Evolutionary conservation across 2,797 vertebrate species (phyloP).

Genomic region (Cryptoblepharus egeriae): DNA sequence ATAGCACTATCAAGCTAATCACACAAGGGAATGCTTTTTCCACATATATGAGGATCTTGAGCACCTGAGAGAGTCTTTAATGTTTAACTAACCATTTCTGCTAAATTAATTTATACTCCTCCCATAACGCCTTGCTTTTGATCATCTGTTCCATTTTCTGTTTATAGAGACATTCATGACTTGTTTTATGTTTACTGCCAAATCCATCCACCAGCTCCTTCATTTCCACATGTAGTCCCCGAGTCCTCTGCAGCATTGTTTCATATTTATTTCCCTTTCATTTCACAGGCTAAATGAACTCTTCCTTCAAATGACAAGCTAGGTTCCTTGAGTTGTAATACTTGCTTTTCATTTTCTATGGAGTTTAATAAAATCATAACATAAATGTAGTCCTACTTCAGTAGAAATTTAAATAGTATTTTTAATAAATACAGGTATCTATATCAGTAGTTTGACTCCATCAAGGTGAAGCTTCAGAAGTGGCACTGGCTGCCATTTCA

Average conservation of each 20-base stretch:
- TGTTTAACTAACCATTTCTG: constrained; percentile 14
- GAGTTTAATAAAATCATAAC: not conserved
- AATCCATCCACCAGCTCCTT: constrained; percentile 3
- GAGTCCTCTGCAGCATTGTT: not conserved
- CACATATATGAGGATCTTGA: not conserved
- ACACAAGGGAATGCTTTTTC: not conserved
- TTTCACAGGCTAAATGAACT: constrained; percentile 2
- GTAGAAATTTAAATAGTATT: not conserved
- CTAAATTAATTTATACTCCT: constrained; percentile 13
- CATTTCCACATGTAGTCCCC: not conserved
- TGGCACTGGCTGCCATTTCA: too few relatives aligned
- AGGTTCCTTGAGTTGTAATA: not conserved
- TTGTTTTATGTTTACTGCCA: constrained; percentile 25
- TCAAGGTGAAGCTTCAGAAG: too few relatives aligned
- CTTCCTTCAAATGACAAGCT: constrained; percentile 7
- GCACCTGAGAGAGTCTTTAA: not conserved
- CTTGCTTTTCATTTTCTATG: not conserved
- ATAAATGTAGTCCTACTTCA: not conserved
- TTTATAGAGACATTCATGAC: constrained; percentile 23
- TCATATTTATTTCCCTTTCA: constrained; percentile 3
- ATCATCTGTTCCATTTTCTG: not conserved
- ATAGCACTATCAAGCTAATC: not conserved
- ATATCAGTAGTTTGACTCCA: too few relatives aligned
- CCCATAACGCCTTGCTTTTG: not conserved
- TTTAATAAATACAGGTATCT: not conserved